Percentiles rank a stretch among this genome's conserved stretches.
phyloP scores from a whole-genome alignment of 2,888 invertebrate genomes.

The Plebejus argus region DNA sequence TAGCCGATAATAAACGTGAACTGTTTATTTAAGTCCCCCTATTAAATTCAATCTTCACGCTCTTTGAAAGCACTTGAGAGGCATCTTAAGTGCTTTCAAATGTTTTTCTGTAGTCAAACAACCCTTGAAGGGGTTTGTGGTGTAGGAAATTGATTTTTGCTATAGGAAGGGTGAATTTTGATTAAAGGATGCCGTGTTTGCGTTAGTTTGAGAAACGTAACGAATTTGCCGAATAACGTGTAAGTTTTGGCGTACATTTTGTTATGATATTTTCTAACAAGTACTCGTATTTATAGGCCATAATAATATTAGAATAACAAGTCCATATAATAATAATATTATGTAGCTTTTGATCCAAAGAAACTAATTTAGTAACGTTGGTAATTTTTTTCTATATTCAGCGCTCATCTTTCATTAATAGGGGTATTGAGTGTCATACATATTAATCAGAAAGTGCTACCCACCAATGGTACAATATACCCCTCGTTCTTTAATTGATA shows the following conservation, averaged over 20 bases:
- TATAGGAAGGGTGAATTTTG: constrained; percentile 28
- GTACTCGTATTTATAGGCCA: too few species aligned
- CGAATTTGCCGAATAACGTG: neutral
- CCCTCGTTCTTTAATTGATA: neutral
- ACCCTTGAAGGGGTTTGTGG: constrained; percentile 36
- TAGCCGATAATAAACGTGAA: neutral
- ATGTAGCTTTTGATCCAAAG: too few species aligned
- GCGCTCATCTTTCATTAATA: too few species aligned
- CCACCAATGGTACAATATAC: too few species aligned
- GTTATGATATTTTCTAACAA: too few species aligned
- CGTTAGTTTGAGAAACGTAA: constrained; percentile 6
- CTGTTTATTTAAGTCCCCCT: constrained; percentile 44
- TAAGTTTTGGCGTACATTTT: neutral
- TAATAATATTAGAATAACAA: too few species aligned
- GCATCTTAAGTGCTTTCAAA: constrained; percentile 45
- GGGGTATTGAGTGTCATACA: too few species aligned
- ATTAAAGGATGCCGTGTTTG: constrained; percentile 26
- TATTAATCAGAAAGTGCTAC: too few species aligned
- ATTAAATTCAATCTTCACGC: constrained; percentile 58
- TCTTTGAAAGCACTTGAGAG: constrained; percentile 47
- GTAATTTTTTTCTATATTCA: too few species aligned
- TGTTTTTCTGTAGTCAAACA: constrained; percentile 48
- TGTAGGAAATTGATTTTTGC: constrained; percentile 27
- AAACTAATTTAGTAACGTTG: too few species aligned
- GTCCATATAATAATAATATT: too few species aligned